Conservation (phyloP, 2,797 vertebrate genomes). For the Lemur catta region DNA sequence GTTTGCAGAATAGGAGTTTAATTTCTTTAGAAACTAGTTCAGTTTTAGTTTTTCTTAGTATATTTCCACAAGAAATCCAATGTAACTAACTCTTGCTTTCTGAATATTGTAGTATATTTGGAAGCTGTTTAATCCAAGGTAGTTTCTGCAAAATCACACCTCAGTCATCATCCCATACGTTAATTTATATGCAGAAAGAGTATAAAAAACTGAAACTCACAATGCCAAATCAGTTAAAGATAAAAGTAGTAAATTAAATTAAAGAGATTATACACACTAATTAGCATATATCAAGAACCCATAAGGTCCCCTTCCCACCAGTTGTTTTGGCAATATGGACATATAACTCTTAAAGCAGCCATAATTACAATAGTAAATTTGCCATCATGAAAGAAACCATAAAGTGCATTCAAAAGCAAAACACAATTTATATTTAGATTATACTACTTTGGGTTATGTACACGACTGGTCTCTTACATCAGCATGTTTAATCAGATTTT, state of each 20-base stretch:
- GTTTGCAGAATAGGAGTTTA: not conserved
- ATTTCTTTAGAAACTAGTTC: not conserved
- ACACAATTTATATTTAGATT: not conserved
- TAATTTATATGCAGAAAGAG: not conserved
- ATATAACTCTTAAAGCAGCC: not conserved
- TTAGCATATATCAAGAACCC: not conserved
- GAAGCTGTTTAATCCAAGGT: not conserved
- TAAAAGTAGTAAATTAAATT: not conserved
- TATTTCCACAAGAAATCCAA: not conserved
- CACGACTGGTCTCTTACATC: not conserved
- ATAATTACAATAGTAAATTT: constrained; percentile 26
- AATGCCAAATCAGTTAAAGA: not conserved
- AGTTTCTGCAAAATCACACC: not conserved
- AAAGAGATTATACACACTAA: not conserved
- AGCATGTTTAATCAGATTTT: not conserved
- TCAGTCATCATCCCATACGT: not conserved
- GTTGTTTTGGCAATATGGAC: not conserved
- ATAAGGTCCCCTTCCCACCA: not conserved
- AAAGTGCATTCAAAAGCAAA: not conserved
- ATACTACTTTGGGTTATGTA: not conserved
- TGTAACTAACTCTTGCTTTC: not conserved
- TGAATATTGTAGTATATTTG: not conserved
- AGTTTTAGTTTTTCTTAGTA: not conserved
- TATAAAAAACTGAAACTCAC: not conserved
- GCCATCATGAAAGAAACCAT: not conserved